phyloP scores from a whole-genome alignment of 1,140 invertebrate species.

The Paramacrobiotus metropolitanus region DNA sequence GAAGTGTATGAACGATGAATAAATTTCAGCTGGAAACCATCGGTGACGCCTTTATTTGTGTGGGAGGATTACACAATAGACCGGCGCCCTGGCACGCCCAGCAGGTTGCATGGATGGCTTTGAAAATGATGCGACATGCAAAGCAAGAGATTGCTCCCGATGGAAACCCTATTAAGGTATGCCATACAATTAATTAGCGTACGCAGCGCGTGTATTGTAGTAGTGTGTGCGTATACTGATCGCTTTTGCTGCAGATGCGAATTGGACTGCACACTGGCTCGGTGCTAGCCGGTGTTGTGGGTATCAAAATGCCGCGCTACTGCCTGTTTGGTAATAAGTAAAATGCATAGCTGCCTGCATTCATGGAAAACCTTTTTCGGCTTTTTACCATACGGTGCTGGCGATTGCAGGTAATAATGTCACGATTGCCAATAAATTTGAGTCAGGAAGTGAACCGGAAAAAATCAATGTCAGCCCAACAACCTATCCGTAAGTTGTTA shows the following conservation, averaged over 20 bases:
- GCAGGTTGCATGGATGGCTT: constrained; percentile 81
- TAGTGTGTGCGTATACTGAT: too few species aligned
- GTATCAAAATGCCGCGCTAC: constrained; percentile 37
- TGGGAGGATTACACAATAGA: constrained; percentile 55
- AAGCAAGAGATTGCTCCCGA: constrained; percentile 61
- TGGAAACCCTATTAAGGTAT: constrained; percentile 62
- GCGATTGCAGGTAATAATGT: constrained; percentile 46
- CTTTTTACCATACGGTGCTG: too few species aligned
- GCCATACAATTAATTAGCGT: background rate
- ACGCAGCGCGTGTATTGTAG: background rate
- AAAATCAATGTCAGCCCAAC: constrained; percentile 75
- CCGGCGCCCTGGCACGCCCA: constrained; percentile 59
- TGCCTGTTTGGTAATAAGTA: constrained; percentile 41
- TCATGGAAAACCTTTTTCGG: too few species aligned
- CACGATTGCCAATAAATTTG: constrained; percentile 78
- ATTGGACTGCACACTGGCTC: constrained; percentile 75
- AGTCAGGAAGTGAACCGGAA: constrained; percentile 67
- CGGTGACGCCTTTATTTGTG: constrained; percentile 82
- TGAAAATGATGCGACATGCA: constrained; percentile 71
- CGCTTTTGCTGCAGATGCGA: constrained; percentile 60
- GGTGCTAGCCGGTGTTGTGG: constrained; percentile 65
- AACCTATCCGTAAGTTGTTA: constrained; percentile 51
- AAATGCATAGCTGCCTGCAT: background rate
- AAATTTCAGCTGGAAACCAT: constrained; percentile 57
- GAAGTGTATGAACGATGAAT: too few species aligned